These are phyloP conservation scores for Paraplagusia blochii DNA, from an alignment of 2,113 vertebrate genomes.

Conservation along the genomic window DNA sequence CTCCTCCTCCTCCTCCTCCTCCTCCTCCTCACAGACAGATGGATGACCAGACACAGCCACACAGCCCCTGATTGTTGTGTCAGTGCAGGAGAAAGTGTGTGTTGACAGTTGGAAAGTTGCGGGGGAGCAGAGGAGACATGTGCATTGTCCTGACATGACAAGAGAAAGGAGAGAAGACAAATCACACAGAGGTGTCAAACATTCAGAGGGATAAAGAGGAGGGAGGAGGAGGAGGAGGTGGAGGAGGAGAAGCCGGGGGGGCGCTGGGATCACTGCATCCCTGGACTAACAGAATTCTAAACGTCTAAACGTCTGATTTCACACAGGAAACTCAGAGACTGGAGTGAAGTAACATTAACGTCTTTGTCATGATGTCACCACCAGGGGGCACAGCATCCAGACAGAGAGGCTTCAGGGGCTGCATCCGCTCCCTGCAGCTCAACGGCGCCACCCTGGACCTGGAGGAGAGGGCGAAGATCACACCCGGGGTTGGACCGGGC, in stretches of 20 bases:
- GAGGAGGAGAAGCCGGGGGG: no score
- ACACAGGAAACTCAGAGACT: not conserved
- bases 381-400: constrained; percentile 89
- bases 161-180: constrained; percentile 7
- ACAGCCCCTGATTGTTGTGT: constrained; percentile 8
- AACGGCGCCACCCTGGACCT: constrained; percentile 87
- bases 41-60: not conserved
- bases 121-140: not conserved
- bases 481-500: constrained; percentile 85
- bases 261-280: not conserved
- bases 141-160: not conserved
- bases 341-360: not conserved
- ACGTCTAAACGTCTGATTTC: not conserved
- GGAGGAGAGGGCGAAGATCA: constrained; percentile 86
- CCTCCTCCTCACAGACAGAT: not conserved
- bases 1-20: not conserved
- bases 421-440: constrained; percentile 87
- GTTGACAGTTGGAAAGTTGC: constrained; percentile 27
- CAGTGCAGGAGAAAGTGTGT: constrained; percentile 5
- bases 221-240: not conserved
- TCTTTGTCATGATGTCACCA: constrained; percentile 39
- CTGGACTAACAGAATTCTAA: not conserved
- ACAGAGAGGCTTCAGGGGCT: constrained; percentile 91
- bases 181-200: constrained; percentile 4
- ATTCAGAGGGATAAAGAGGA: not conserved